Evolutionary conservation across 2,888 invertebrate species (phyloP).

Genomic region (Caenorhabditis imperialis): DNA sequence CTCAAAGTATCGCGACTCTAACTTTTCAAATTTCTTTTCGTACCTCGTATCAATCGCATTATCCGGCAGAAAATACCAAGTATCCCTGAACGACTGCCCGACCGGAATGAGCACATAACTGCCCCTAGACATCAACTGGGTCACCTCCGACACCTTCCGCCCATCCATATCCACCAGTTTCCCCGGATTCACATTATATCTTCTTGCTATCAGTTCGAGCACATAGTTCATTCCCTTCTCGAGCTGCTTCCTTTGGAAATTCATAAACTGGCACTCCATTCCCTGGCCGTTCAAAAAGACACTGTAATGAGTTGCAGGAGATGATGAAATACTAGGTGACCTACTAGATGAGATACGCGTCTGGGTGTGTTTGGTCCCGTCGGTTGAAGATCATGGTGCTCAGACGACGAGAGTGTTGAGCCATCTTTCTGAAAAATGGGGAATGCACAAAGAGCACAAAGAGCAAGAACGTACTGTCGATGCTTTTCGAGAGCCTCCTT

Average conservation of each 20-base stretch:
- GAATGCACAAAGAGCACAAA: background rate
- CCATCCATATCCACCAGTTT: slow-evolving; percentile 73
- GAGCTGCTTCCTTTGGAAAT: slow-evolving; percentile 70
- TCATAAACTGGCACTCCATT: slow-evolving; percentile 70
- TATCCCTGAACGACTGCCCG: slow-evolving; percentile 72
- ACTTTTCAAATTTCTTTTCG: too few species aligned
- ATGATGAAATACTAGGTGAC: slow-evolving; percentile 44
- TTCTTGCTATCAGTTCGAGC: slow-evolving; percentile 68
- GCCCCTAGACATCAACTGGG: slow-evolving; percentile 72
- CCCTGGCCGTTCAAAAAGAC: slow-evolving; percentile 74
- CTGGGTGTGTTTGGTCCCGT: slow-evolving; percentile 71
- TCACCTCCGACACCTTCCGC: slow-evolving; percentile 61
- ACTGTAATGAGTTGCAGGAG: slow-evolving; percentile 54
- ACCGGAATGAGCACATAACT: slow-evolving; percentile 72
- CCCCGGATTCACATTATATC: slow-evolving; percentile 68
- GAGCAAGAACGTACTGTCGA: slow-evolving; percentile 55
- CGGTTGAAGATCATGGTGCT: slow-evolving; percentile 70
- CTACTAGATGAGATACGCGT: slow-evolving; percentile 73
- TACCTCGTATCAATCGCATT: slow-evolving; percentile 75
- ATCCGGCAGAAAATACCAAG: slow-evolving; percentile 75
- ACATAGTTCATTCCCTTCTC: slow-evolving; percentile 72
- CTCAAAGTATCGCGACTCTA: too few species aligned
- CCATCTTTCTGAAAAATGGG: slow-evolving; percentile 44
- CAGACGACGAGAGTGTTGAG: slow-evolving; percentile 54
- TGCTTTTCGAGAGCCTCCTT: slow-evolving; percentile 61